Evolutionary conservation across 2,888 invertebrate genomes (phyloP), one percentile per base, ranked within the genome.

Genomic region (Standfussiana lucernea): DNA sequence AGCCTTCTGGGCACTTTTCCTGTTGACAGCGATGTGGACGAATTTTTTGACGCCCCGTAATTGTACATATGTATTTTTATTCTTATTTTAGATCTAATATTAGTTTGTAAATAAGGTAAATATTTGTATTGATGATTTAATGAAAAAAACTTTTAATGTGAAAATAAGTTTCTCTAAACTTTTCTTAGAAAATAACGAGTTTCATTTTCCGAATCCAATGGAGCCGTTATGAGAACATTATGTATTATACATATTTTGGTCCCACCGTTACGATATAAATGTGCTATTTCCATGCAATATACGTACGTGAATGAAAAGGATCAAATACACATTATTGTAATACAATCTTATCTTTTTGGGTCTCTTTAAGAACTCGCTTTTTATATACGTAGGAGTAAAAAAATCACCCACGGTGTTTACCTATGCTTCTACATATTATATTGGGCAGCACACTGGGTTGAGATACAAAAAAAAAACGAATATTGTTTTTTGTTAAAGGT

Each of bases 261-360:
- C 28, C 40, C 13, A 56, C 21, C 67, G 13, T 50, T 50, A 50
- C 24, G 4, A 24, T 50, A 35, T 15, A 15, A 28, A 68, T 40
- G 24, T n/a, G 45, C 24, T 45, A 6, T 61, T n/a, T 21, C 45
- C n/a, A 59, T 40, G 28, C 40, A 59, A 32, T 32, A 18, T 15
- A 24, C 5, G 53, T 53, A 21, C 13, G 8, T 62, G 62, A 71
- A 45, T 62, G 35, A 61, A 45, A 61, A 37, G 37, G 72, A 72
- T 64, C 21, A 47, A 47, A 72, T 40, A 50, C 47, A 24, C 64
- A 50, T 64, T 50, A 72, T 50, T 72, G 47, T 28, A 47, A 72
- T 64, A 21, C 28, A 6, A 24, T 24, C 21, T 37, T 64, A 62
- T 47, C 37, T 47, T 37, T 62, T 47, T 47, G 28, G 28, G n/a